Evolutionary conservation across 2,888 invertebrate genomes (phyloP).

Genomic region (Drosophila cracens): DNA sequence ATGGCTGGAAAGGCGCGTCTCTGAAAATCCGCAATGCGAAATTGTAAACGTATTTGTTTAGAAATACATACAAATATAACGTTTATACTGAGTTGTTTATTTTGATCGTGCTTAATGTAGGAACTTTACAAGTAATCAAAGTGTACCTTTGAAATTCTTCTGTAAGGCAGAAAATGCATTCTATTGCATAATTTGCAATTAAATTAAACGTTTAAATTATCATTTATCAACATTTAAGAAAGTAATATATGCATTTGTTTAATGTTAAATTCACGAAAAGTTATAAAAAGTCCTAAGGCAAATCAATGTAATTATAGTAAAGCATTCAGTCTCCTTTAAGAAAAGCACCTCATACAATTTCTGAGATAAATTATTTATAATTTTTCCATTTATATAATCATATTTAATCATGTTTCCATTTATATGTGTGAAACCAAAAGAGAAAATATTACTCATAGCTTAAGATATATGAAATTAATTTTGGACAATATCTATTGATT

Average conservation of each 20-base stretch:
- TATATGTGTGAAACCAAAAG: not conserved
- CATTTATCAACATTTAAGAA: not conserved
- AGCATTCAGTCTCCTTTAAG: not conserved
- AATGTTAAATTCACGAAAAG: not conserved
- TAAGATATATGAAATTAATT: not conserved
- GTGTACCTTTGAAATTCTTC: not conserved
- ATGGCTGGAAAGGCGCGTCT: slow-evolving; percentile 37
- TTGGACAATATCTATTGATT: not conserved
- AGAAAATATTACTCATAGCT: not conserved
- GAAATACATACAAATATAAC: slow-evolving; percentile 22
- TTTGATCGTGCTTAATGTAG: slow-evolving; percentile 28
- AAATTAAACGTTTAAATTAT: not conserved
- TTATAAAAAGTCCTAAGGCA: no score
- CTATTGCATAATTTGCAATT: not conserved
- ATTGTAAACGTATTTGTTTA: slow-evolving; percentile 34
- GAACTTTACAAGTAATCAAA: not conserved
- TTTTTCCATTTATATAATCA: no score
- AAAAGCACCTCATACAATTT: not conserved
- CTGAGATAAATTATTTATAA: not conserved
- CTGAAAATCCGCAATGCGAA: slow-evolving; percentile 33
- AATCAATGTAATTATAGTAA: not conserved
- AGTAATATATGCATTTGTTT: not conserved
- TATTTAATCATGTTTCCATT: not conserved
- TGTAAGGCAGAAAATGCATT: not conserved
- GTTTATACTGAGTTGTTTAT: slow-evolving; percentile 24